Percentiles rank a stretch among this genome's conserved stretches.
Conservation (phyloP, 2,113 vertebrate species). For the Regulus satrapa region DNA sequence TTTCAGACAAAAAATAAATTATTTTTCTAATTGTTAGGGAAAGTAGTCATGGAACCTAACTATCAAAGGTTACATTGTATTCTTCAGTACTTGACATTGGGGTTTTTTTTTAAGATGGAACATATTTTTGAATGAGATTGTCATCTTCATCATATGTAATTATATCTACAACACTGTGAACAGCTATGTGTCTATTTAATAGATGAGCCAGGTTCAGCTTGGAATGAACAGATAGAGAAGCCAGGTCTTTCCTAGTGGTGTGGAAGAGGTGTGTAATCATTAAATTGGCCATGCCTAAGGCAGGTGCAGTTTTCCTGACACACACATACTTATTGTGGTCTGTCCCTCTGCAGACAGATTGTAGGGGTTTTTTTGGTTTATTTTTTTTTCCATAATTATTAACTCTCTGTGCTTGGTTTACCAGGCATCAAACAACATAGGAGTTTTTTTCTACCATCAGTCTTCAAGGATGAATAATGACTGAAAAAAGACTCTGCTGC, state of each 20-base stretch:
- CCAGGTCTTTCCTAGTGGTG: background rate
- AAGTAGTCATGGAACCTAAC: background rate
- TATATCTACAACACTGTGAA: background rate
- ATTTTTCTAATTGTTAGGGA: background rate
- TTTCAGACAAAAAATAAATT: background rate
- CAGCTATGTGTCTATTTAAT: background rate
- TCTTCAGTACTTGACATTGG: background rate
- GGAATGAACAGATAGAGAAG: background rate
- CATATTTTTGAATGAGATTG: background rate
- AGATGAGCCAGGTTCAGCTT: background rate
- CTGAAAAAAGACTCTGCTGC: background rate
- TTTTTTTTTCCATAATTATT: background rate
- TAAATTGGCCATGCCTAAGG: background rate
- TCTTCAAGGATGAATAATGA: background rate
- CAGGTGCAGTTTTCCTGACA: background rate
- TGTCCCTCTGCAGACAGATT: background rate
- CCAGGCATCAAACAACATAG: background rate
- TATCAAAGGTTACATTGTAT: background rate
- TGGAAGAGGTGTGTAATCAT: background rate
- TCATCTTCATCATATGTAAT: background rate
- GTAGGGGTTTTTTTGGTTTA: background rate
- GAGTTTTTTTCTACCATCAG: background rate
- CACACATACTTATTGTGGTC: background rate
- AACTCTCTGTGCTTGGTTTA: background rate
- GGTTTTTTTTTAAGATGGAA: background rate